Evolutionary conservation across 92 coral and sea anemone species (phyloP), one percentile per base, ranked within the genome.

Genomic region (Pocillopora grandis): DNA sequence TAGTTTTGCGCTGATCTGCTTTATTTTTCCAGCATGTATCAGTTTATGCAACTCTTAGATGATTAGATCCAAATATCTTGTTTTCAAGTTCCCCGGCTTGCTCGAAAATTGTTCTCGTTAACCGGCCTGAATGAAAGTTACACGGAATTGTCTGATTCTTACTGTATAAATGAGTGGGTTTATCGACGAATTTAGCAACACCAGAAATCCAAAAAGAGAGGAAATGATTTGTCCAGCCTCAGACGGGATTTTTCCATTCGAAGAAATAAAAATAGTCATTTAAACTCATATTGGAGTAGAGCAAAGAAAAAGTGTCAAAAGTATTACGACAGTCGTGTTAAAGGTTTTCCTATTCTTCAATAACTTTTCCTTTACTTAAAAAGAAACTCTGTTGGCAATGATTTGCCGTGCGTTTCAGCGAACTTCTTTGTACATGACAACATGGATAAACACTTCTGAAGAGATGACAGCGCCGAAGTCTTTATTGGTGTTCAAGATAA

Each of bases 151-250:
- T 55, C 37, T 75, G 12, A 21, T 57, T 57, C 78, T 75, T 14
- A 75, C n/a, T 10, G 62, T 31, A 49, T 55, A 75, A 20, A 75
- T 75, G 12, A 75, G 10, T 42, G 78, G 78, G 58, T 75, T 75
- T 12, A 75, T 35, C 36, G 58, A 21, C 17, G 78, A 75, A 27
- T 75, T 75, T 3, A 75, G 18, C 65, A 75, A 19, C 3, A 20
- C 36, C 10, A 75, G 5, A 5, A 35, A 57, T 10, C 0, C 6
- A 13, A 36, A 13, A 5, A 57, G 11, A 23, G 4, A 21, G 16
- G 20, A 14, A 57, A 57, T 18, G 2, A 57, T 57, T 10, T 75
- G 19, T 57, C 37, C 19, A 21, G 13, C 65, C 19, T 57, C 52
- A 23, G 61, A 2, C 13, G 78, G 13, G 63, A 75, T 21, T 21